Evolutionary conservation across 2,113 vertebrate species (phyloP).

Genomic region (Zootoca vivipara): DNA sequence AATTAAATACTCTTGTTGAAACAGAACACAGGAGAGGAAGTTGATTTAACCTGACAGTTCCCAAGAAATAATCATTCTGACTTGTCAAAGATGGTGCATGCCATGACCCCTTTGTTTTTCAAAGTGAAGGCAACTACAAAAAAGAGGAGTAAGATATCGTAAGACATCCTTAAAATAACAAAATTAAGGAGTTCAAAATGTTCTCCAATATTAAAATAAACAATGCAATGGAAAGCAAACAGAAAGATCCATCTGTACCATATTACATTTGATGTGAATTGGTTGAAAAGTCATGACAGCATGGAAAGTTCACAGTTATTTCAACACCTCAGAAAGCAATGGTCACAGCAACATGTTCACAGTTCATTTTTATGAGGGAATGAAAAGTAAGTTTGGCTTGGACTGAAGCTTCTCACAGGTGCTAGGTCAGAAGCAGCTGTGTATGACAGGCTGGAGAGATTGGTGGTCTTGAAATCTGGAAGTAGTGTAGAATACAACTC

Average conservation of each 20-base stretch:
- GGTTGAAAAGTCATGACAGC: neutral
- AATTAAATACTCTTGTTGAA: slow-evolving; percentile 67
- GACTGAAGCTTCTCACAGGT: neutral
- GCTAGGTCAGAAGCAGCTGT: neutral
- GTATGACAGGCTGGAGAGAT: neutral
- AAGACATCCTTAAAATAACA: neutral
- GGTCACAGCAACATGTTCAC: neutral
- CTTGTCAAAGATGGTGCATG: slow-evolving; percentile 69
- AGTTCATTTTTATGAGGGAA: neutral
- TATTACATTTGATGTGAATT: neutral
- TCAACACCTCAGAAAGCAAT: no score
- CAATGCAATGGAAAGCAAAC: neutral
- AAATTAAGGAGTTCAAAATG: slow-evolving; percentile 24
- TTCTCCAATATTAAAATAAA: neutral
- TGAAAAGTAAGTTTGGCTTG: neutral
- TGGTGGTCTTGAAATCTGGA: neutral
- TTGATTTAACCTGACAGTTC: slow-evolving; percentile 72
- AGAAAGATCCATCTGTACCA: neutral
- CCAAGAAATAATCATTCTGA: slow-evolving; percentile 71
- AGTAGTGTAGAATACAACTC: neutral
- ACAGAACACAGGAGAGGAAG: slow-evolving; percentile 59
- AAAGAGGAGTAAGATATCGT: slow-evolving; percentile 5
- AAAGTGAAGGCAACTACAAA: slow-evolving; percentile 48
- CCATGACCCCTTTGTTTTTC: slow-evolving; percentile 57
- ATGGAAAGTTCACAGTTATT: neutral